Base-by-base conservation (phyloP, 2,113 vertebrate genomes). In the Nothobranchius furzeri region DNA sequence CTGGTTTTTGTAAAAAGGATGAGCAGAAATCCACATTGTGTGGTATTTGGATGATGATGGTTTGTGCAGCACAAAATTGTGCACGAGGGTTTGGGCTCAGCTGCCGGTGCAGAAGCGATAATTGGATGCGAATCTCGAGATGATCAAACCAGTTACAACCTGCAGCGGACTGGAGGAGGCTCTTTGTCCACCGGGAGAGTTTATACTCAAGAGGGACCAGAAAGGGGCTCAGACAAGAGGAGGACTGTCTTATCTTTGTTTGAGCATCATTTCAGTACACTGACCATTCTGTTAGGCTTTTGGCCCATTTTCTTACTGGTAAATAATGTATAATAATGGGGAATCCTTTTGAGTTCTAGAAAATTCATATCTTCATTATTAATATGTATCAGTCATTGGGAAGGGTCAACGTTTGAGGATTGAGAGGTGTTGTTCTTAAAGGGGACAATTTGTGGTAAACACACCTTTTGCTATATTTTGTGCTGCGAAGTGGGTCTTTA, bases 311-410 rank as follows among this genome's bases (percentile, higher is more conserved):
- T 40, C 68, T 64, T 25, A 20, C 20, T 64, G 63, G 30, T 91
- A 53, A 87, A 91, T 86, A 77, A 91, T 92, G 84, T 42, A 89
- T 84, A 48, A 63, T 65, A 79, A 78, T 76, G 60, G 76, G 60
- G 58, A 81, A 70, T 64, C 52, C 43, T 80, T 87, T 30, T 70
- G 75, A 79, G 55, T 73, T 71, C 78, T 88, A 68, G 76, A 81
- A 87, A 81, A 90, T 87, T 78, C 62, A 84, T 81, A 54, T 13
- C 20, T 0, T 57, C 77, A 66, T 83, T 86, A 71, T 49, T 70
- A 84, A 85, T 88, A 85, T 87, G 82, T 12, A 81, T 79, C 65
- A 59, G 63, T 30, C 30, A 52, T 45, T 65, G 61, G 55, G 62
- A 69, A 59, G 58, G 46, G 17, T 13, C 67, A 79, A 12, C 13